Percentiles rank a stretch among this genome's conserved stretches.
These are phyloP conservation scores for Mobula hypostoma DNA, from an alignment of 2,113 vertebrate species.

Conservation along the genomic window DNA sequence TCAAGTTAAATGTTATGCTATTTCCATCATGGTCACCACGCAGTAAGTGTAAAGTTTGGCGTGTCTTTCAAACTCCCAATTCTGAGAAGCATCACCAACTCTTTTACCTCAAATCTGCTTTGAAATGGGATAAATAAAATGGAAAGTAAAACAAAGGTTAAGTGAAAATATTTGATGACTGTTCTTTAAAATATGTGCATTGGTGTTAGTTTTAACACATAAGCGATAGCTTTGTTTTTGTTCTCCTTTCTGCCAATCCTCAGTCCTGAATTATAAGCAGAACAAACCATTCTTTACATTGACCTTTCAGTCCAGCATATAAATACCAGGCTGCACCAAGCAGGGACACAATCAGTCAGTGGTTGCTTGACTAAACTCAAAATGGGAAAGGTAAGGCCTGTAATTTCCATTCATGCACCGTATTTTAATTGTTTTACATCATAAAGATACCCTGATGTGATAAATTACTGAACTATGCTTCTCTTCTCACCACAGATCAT, in stretches of 20 bases:
- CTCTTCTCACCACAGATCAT: conserved; percentile 3
- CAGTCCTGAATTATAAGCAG: background rate
- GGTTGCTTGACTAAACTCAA: background rate
- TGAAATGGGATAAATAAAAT: background rate
- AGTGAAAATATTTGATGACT: conserved; percentile 16
- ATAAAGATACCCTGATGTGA: background rate
- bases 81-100: background rate
- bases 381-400: conserved; percentile 17
- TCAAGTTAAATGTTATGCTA: background rate
- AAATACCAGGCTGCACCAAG: background rate
- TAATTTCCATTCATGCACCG: background rate
- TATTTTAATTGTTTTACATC: background rate
- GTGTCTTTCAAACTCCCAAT: background rate
- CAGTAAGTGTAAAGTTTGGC: background rate
- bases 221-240: background rate
- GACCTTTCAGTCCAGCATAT: background rate
- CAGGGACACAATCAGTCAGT: background rate
- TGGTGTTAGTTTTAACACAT: background rate
- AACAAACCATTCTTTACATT: background rate
- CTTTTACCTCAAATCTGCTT: background rate
- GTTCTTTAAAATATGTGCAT: background rate
- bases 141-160: background rate
- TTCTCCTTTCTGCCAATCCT: background rate
- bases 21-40: background rate
- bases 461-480: background rate